phyloP scores from a whole-genome alignment of 2,113 vertebrate species.

The Megaleporinus macrocephalus region DNA sequence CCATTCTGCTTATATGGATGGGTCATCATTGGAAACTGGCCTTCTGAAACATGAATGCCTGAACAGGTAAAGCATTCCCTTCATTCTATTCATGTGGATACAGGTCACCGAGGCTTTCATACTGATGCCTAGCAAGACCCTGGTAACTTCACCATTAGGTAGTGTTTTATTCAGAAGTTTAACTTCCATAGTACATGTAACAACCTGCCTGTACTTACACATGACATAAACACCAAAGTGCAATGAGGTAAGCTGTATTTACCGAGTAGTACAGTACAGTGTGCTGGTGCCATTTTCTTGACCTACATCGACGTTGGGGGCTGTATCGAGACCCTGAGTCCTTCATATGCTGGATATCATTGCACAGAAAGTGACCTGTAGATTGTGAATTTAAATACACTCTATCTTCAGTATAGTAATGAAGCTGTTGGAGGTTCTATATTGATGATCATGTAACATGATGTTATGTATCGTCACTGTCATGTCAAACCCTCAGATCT shows the following conservation, averaged over 20 bases:
- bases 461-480: neutral
- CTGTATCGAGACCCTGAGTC: neutral
- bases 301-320: neutral
- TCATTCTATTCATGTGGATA: neutral
- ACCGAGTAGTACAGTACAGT: conserved; percentile 16
- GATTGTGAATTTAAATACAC: conserved; percentile 23
- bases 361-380: conserved; percentile 31
- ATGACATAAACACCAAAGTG: conserved; percentile 7
- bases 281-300: neutral
- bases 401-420: neutral
- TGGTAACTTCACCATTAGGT: neutral
- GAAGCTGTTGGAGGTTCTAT: neutral
- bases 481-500: no score
- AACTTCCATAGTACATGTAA: neutral
- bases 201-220: neutral
- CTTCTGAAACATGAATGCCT: neutral
- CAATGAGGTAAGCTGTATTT: neutral
- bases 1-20: neutral
- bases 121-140: neutral
- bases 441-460: neutral
- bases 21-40: neutral
- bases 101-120: neutral
- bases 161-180: neutral
- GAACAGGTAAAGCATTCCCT: neutral
- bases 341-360: conserved; percentile 60